A percentile compares a stretch with the other conserved stretches of the same genome.
Conservation (phyloP, 2,797 vertebrate species). For the Melanogrammus aeglefinus region DNA sequence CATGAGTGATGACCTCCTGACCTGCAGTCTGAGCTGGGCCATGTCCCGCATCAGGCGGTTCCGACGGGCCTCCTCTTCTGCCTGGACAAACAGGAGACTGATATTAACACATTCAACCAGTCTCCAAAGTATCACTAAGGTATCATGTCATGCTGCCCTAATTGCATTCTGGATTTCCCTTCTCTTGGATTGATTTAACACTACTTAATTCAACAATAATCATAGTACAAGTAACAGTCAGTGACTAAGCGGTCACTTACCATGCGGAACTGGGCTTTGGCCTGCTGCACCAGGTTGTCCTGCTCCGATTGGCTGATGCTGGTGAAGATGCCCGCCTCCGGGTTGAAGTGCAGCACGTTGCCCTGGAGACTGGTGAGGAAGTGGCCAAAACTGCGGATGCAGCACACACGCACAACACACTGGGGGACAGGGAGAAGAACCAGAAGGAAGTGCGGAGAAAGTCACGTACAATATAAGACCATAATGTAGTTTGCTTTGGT, state of each 20-base stretch:
- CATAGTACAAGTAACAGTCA: not conserved
- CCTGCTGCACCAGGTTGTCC: conserved; percentile 88
- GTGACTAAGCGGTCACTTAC: conserved; percentile 69
- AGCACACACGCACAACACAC: conserved; percentile 87
- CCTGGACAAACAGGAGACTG: conserved; percentile 66
- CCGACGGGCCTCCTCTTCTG: conserved; percentile 92
- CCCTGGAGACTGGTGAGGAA: conserved; percentile 91
- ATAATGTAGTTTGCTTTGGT: not conserved
- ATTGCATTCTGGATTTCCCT: not conserved
- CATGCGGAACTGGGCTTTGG: conserved; percentile 97
- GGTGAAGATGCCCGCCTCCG: conserved; percentile 93
- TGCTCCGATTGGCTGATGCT: conserved; percentile 87
- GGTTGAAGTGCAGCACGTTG: conserved; percentile 93
- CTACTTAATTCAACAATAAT: not conserved
- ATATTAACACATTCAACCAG: not conserved
- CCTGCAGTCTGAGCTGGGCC: conserved; percentile 97
- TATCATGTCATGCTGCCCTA: not conserved
- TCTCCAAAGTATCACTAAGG: not conserved
- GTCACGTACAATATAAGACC: not conserved
- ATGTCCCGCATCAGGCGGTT: conserved; percentile 97
- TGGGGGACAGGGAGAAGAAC: conserved; percentile 43
- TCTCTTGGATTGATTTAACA: not conserved
- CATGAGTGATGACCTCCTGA: conserved; percentile 42
- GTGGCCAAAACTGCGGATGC: conserved; percentile 95
- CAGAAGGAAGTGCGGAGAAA: not conserved